phyloP scores from a whole-genome alignment of 2,888 invertebrate genomes.

The Empis stercorea region DNA sequence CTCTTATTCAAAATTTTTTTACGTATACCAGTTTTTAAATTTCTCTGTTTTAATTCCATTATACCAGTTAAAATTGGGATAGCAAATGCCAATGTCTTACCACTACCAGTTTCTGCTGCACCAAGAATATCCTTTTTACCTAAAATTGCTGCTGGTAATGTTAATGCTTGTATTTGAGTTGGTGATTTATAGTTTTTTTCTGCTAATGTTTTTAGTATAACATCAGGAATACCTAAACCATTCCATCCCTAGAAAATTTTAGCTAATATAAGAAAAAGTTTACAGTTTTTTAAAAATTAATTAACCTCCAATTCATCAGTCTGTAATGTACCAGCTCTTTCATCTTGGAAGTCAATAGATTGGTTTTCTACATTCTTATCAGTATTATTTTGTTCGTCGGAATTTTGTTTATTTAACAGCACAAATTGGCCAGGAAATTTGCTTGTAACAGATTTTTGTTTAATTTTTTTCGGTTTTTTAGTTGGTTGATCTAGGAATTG shows the following conservation, averaged over 20 bases:
- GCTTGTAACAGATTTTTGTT: slow-evolving; percentile 6
- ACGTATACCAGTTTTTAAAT: slow-evolving; percentile 27
- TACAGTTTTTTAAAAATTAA: not conserved
- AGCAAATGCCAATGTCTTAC: slow-evolving; percentile 95
- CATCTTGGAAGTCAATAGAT: not conserved
- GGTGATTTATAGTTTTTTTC: slow-evolving; percentile 69
- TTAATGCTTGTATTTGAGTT: slow-evolving; percentile 75
- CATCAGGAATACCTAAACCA: slow-evolving; percentile 47
- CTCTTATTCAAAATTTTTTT: slow-evolving; percentile 12
- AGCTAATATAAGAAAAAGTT: not conserved
- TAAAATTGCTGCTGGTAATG: slow-evolving; percentile 71
- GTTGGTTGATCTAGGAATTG: too few relatives aligned
- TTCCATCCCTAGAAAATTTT: slow-evolving; percentile 40
- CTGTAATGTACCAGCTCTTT: not conserved
- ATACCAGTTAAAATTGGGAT: slow-evolving; percentile 86
- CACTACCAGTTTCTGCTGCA: slow-evolving; percentile 99
- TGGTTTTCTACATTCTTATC: slow-evolving; percentile 10
- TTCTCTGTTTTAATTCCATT: slow-evolving; percentile 48
- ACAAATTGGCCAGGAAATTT: slow-evolving; percentile 19
- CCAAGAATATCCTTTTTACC: slow-evolving; percentile 85
- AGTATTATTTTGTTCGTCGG: slow-evolving; percentile 4
- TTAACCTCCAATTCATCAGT: too few relatives aligned
- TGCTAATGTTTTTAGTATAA: slow-evolving; percentile 58
- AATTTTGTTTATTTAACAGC: slow-evolving; percentile 19
- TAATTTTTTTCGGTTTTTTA: slow-evolving; percentile 6